phyloP scores from a whole-genome alignment of 2,797 vertebrate genomes.

The Notoglanidium macrostoma region DNA sequence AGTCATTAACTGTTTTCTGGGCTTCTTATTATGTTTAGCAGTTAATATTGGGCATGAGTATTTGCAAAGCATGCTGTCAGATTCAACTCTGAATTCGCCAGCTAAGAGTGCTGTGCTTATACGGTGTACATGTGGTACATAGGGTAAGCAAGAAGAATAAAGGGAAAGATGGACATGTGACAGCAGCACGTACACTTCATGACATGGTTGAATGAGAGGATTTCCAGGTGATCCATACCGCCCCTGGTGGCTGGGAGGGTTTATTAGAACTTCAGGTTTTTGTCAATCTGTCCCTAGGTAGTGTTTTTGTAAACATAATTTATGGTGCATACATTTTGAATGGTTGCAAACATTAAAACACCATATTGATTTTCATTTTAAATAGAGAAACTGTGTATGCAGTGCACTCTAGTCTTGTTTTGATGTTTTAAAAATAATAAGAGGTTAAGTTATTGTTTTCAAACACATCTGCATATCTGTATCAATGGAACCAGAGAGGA shows the following conservation, averaged over 20 bases:
- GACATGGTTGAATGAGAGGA: not conserved
- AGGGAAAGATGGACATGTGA: not conserved
- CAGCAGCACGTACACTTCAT: not conserved
- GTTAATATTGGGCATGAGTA: not conserved
- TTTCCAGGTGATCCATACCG: no score
- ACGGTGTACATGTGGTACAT: no score
- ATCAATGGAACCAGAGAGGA: no score
- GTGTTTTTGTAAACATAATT: no score
- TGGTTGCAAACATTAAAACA: not conserved
- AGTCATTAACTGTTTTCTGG: not conserved
- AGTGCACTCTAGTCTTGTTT: not conserved
- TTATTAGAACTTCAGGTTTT: not conserved
- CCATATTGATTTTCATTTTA: not conserved
- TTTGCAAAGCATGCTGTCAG: not conserved
- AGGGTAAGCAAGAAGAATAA: not conserved
- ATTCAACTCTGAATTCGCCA: not conserved
- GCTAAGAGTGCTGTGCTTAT: not conserved
- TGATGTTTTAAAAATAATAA: not conserved
- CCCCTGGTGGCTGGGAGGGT: no score
- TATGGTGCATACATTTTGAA: not conserved
- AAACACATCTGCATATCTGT: no score
- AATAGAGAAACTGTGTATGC: not conserved
- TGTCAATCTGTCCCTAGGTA: no score
- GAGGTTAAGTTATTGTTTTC: no score
- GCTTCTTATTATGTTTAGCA: not conserved